Evolutionary conservation across 2,113 vertebrate species (phyloP).

Genomic region (Jacana jacana): DNA sequence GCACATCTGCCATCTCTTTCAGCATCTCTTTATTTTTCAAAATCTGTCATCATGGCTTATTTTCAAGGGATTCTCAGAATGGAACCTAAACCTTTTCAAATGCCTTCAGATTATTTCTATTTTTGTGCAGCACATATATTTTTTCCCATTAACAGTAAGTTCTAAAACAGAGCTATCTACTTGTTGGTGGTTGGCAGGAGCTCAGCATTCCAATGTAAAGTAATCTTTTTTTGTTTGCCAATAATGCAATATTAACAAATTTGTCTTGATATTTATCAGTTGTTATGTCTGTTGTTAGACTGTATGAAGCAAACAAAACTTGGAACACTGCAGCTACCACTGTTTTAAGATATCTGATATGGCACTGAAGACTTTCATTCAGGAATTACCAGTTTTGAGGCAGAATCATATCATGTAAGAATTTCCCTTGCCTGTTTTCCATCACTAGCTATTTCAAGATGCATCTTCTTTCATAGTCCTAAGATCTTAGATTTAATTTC

Average conservation of each 20-base stretch:
- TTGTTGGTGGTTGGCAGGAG: background rate
- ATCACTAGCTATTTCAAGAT: background rate
- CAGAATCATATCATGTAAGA: background rate
- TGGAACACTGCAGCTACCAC: background rate
- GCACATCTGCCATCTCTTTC: too few relatives aligned
- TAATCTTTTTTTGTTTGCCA: conserved; percentile 39
- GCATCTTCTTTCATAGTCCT: background rate
- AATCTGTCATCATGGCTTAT: background rate
- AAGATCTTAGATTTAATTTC: background rate
- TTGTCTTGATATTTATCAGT: conserved; percentile 60
- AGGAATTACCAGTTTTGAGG: background rate
- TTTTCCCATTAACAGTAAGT: background rate
- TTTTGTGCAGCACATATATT: background rate
- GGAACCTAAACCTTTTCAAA: background rate
- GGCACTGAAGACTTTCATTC: background rate
- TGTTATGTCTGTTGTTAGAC: conserved; percentile 53
- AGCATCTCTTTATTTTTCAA: background rate
- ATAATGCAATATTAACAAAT: conserved; percentile 51
- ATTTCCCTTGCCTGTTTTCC: background rate
- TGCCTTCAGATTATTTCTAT: background rate
- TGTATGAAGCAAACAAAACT: conserved; percentile 21
- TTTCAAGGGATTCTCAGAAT: background rate
- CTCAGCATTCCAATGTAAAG: conserved; percentile 49
- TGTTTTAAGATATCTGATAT: conserved; percentile 43
- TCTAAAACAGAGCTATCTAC: conserved; percentile 20